Conservation (phyloP, 2,797 vertebrate species). For the Phyllotis vaccarum region DNA sequence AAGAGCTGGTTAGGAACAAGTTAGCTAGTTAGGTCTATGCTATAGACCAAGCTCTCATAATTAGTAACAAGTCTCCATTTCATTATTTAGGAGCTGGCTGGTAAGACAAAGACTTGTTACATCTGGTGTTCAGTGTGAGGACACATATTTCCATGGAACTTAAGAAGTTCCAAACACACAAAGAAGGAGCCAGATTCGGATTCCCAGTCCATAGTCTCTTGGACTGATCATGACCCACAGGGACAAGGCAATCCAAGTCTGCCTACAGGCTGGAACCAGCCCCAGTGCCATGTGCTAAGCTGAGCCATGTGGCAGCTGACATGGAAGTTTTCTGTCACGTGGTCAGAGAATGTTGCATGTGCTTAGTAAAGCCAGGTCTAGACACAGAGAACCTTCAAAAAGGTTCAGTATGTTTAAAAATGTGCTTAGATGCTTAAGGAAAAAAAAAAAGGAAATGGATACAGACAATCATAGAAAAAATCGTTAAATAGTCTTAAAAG, state of each 20-base stretch:
- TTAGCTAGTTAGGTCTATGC: no score
- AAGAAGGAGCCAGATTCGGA: neutral
- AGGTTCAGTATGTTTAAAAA: neutral
- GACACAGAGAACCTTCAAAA: neutral
- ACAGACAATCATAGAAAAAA: neutral
- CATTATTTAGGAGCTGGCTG: neutral
- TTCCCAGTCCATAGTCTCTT: neutral
- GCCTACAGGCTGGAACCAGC: neutral
- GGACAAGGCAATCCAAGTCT: neutral
- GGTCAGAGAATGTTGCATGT: neutral
- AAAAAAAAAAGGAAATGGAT: neutral
- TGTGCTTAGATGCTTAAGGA: neutral
- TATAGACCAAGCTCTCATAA: neutral
- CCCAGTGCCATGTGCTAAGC: no score
- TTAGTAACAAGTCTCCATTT: neutral
- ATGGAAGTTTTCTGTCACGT: neutral
- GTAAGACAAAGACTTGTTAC: neutral
- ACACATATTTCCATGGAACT: no score
- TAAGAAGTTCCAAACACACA: neutral
- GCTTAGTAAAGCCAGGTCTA: neutral
- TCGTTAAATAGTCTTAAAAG: neutral
- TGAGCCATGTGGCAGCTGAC: neutral
- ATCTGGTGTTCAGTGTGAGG: no score
- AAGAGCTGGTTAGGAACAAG: neutral
- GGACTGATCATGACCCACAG: neutral